phyloP scores from a whole-genome alignment of 2,797 vertebrate genomes.

The Odontamblyopus lacepedii region DNA sequence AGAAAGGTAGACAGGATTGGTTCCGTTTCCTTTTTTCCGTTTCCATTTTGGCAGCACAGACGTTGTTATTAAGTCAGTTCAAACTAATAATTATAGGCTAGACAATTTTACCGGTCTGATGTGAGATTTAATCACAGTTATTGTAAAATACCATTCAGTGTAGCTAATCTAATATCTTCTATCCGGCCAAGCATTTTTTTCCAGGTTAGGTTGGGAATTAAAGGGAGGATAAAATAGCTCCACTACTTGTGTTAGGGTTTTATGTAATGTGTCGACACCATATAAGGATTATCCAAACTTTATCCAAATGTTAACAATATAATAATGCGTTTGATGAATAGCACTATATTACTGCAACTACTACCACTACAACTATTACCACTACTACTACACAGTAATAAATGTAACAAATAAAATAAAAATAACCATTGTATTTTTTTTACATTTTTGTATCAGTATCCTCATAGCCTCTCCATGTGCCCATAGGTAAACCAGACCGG shows the following conservation, averaged over 20 bases:
- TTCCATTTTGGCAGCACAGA: not conserved
- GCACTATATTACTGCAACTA: no score
- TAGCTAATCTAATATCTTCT: not conserved
- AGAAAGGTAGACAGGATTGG: not conserved
- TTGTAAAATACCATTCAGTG: conserved; percentile 6
- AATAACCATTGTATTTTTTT: not conserved
- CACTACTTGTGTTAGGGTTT: not conserved
- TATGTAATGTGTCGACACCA: no score
- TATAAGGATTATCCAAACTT: no score
- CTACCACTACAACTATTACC: no score
- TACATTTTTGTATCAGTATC: not conserved
- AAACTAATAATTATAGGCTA: conserved; percentile 1
- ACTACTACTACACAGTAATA: no score
- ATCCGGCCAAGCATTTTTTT: not conserved
- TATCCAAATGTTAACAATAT: no score
- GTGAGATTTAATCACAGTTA: not conserved
- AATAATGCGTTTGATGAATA: no score
- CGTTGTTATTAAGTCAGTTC: not conserved
- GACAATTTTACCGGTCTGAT: not conserved
- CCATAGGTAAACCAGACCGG: conserved; percentile 79
- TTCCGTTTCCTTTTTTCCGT: not conserved
- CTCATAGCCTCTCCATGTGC: not conserved
- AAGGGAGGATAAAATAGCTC: not conserved
- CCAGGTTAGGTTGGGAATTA: not conserved
- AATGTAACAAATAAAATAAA: not conserved